phyloP scores from a whole-genome alignment of 2,888 invertebrate genomes.

The Frankliniella fusca region DNA sequence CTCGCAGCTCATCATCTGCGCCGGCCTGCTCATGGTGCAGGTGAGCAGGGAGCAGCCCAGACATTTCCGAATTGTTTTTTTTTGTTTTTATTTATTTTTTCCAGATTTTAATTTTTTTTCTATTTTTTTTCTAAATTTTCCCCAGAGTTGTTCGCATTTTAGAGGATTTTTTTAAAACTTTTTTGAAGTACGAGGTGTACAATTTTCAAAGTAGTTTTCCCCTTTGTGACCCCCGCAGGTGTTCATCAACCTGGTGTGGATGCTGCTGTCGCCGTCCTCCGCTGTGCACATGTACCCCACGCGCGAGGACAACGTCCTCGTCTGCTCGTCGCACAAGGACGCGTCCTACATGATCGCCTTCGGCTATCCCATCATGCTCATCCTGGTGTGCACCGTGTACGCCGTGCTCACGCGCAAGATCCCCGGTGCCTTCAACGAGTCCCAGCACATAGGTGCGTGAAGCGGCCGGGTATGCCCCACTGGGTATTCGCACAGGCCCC shows the following conservation, averaged over 20 bases:
- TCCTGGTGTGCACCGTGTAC: conserved; percentile 89
- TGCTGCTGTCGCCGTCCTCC: conserved; percentile 80
- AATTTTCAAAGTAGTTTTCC: neutral
- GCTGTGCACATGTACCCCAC: conserved; percentile 87
- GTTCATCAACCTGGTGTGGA: conserved; percentile 84
- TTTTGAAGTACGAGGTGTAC: no score
- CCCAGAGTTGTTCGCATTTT: no score
- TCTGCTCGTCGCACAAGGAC: conserved; percentile 85
- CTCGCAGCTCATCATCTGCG: conserved; percentile 86
- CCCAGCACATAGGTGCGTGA: conserved; percentile 85
- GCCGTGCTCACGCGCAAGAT: conserved; percentile 92
- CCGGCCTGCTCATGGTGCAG: conserved; percentile 82
- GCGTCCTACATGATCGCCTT: conserved; percentile 91
- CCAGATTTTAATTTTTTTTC: no score
- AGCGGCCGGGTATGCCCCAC: no score
- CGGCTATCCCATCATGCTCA: conserved; percentile 83
- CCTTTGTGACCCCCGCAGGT: conserved; percentile 53
- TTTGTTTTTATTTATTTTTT: no score
- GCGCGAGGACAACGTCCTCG: conserved; percentile 83
- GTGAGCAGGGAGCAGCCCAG: conserved; percentile 53
- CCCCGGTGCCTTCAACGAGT: conserved; percentile 96
- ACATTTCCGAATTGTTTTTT: no score
- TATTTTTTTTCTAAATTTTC: no score
- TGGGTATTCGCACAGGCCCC: no score
- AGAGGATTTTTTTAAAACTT: no score